A percentile compares a stretch with the other conserved stretches of the same genome.
These are phyloP conservation scores for Neopelma chrysocephalum DNA, from an alignment of 2,797 vertebrate genomes.

Conservation along the genomic window DNA sequence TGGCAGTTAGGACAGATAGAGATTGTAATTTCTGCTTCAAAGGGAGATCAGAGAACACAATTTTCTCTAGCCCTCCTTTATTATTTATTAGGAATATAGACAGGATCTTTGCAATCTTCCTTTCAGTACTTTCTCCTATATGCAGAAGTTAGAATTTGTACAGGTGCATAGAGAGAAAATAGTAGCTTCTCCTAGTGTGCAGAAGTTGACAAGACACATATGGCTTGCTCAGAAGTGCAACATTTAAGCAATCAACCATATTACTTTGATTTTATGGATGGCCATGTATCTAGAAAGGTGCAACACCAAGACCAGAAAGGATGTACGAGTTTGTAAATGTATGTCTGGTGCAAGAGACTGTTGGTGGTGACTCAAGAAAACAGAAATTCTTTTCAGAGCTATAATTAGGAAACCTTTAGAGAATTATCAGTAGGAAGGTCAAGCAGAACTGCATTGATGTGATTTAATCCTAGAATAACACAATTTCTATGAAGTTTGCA, in stretches of 20 bases:
- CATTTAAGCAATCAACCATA: not conserved
- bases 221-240: not conserved
- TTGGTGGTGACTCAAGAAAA: not conserved
- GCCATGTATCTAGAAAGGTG: accelerated
- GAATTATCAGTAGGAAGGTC: not conserved
- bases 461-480: not conserved
- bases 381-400: not conserved
- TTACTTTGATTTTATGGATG: not conserved
- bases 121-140: not conserved
- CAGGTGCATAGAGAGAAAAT: not conserved
- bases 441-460: not conserved
- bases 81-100: not conserved
- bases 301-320: not conserved
- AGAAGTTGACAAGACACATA: not conserved
- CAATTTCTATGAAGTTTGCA: not conserved
- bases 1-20: not conserved
- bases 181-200: no score
- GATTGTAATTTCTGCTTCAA: not conserved
- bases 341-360: not conserved
- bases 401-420: not conserved
- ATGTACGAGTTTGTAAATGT: not conserved
- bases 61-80: not conserved
- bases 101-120: not conserved
- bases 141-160: not conserved
- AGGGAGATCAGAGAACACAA: not conserved